Evolutionary conservation across 2,888 invertebrate genomes (phyloP).

Genomic region (Helobdella robusta): DNA sequence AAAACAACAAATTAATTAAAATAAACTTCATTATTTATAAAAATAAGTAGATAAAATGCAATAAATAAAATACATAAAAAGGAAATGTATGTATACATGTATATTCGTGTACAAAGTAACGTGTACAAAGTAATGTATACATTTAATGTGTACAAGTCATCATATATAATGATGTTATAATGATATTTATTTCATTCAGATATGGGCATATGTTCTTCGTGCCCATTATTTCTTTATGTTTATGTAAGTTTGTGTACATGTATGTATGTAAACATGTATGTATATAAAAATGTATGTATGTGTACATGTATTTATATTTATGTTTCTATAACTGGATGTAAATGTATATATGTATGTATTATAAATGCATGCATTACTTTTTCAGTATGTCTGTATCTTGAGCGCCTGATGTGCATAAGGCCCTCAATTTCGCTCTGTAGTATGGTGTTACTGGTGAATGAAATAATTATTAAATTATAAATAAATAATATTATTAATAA

Average conservation of each 20-base stretch:
- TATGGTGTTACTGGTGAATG: conserved; percentile 45
- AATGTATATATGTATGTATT: conserved; percentile 3
- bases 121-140: not conserved
- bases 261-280: not conserved
- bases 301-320: conserved; percentile 3
- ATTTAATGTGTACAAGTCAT: not conserved
- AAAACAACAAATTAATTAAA: not conserved
- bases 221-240: not conserved
- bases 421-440: conserved; percentile 65
- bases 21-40: not conserved
- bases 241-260: conserved; percentile 6
- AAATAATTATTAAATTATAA: conserved; percentile 32
- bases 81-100: not conserved
- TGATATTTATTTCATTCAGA: too few relatives aligned
- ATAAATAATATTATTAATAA: not conserved
- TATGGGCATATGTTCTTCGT: too few relatives aligned
- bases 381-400: conserved; percentile 9
- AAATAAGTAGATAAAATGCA: not conserved
- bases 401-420: conserved; percentile 63
- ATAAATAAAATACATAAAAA: not conserved
- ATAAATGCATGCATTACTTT: not conserved
- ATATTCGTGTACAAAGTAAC: not conserved
- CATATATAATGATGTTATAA: too few relatives aligned
- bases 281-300: not conserved
- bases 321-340: conserved; percentile 2